Base-by-base conservation (phyloP, 1,140 invertebrate species). In the Oncopeltus fasciatus region DNA sequence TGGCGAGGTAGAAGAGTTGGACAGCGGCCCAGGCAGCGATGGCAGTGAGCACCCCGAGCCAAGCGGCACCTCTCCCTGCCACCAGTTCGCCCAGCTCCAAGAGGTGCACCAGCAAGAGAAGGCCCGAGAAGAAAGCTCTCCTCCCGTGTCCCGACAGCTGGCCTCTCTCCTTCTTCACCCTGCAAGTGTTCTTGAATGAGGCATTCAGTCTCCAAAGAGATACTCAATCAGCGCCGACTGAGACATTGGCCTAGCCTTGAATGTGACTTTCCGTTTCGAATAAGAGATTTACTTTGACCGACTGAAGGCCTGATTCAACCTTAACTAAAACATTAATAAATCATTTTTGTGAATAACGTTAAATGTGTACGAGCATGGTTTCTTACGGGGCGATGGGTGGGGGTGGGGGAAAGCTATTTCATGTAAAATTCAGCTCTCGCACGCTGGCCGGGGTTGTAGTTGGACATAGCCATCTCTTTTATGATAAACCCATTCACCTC, bases 81-180 rank as follows among this genome's bases (percentile, higher is more conserved):
- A 61, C 31, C n/a, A 67, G 59, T 26, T 65, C 66, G 4, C 47
- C 58, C 5, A 62, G 18, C 33, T 67, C 66, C 1, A 11, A 26
- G 2, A 63, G 20, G 38, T 65, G 66, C 1, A 59, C 38, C 33
- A 67, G 53, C 20, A 67, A 57, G 14, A 67, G 58, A 3, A 61
- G 29, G 1, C 64, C 12, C 0, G 61, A 61, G 8, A 67, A 33
- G 11, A 65, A 21, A 3, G 53, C 47, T 14, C 66, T 51, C 2
- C 56, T n/a, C 1, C 62, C 62, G 29, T 64, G 64, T 51, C 57
- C 47, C 24, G 26, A 49, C 28, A 63, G 60, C 9, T 29, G 16
- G 24, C n/a, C 28, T 1, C 44, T 18, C 2, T 57, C 59, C 16
- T 27, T 28, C 5, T 57, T 46, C 3, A 27, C 14, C 21, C 59